Percentiles rank a stretch among this genome's conserved stretches.
phyloP scores from a whole-genome alignment of 2,113 vertebrate species.

The Gadus chalcogrammus region DNA sequence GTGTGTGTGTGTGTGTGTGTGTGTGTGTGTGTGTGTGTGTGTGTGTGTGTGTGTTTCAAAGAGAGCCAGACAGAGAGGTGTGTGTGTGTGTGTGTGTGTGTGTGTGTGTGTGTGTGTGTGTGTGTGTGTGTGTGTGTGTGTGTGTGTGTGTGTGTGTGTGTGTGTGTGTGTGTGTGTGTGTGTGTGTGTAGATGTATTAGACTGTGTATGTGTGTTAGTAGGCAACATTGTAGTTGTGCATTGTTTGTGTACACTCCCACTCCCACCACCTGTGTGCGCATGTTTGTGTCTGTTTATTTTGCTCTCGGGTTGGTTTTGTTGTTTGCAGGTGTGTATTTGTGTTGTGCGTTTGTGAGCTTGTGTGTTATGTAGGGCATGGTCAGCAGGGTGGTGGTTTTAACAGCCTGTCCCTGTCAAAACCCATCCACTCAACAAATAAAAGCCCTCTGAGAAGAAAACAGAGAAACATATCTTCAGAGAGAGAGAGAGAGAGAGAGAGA shows the following conservation, averaged over 20 bases:
- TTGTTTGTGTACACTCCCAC: background rate
- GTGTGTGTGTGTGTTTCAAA: no score
- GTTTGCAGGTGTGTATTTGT: no score
- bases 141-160: no score
- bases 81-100: background rate
- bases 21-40: no score
- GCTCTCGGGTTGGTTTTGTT: no score
- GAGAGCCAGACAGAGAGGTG: no score
- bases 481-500: no score
- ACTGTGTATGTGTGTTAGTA: background rate
- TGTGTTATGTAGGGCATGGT: constrained; percentile 36
- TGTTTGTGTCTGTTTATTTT: no score
- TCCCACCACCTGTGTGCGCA: constrained; percentile 9
- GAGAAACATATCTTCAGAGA: no score
- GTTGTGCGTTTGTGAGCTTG: constrained; percentile 32
- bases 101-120: background rate
- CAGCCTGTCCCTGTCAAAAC: constrained; percentile 40
- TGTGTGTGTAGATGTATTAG: background rate
- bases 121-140: no score
- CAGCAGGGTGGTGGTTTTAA: constrained; percentile 22
- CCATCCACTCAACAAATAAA: constrained; percentile 46
- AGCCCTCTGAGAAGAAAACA: constrained; percentile 26
- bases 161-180: background rate
- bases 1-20: no score
- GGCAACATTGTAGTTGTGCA: background rate